These are phyloP conservation scores for Olivierus martensii DNA, from an alignment of 1,140 invertebrate genomes.

Conservation along the genomic window DNA sequence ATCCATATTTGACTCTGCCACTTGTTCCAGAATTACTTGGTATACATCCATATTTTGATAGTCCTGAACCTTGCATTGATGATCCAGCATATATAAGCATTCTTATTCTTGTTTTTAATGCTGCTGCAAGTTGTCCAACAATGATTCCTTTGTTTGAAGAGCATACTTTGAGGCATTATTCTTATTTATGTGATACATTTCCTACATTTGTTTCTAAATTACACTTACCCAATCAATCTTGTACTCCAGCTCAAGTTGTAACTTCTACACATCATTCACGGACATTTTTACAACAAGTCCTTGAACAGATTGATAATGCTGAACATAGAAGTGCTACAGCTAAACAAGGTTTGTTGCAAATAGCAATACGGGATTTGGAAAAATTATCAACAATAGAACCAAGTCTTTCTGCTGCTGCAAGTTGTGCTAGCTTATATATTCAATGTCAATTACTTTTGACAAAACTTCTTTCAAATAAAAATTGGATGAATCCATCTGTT, in stretches of 20 bases:
- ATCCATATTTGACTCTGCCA: slow-evolving; percentile 76
- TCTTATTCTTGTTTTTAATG: slow-evolving; percentile 87
- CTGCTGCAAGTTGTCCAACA: slow-evolving; percentile 72
- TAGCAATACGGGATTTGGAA: slow-evolving; percentile 29
- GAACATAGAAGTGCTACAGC: slow-evolving; percentile 11
- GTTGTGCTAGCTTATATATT: slow-evolving; percentile 71
- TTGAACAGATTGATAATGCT: slow-evolving; percentile 13
- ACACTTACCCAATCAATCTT: slow-evolving; percentile 22
- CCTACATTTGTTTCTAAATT: slow-evolving; percentile 78
- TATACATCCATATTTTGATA: slow-evolving; percentile 94
- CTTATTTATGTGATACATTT: slow-evolving; percentile 85
- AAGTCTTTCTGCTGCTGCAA: slow-evolving; percentile 61
- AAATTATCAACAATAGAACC: slow-evolving; percentile 72
- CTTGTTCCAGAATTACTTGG: slow-evolving; percentile 75
- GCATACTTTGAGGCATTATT: slow-evolving; percentile 78
- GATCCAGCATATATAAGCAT: slow-evolving; percentile 82
- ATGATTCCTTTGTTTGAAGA: slow-evolving; percentile 85
- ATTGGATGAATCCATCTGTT: slow-evolving; percentile 22
- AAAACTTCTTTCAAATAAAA: slow-evolving; percentile 25
- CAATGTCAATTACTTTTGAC: slow-evolving; percentile 34
- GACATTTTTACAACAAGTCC: slow-evolving; percentile 18
- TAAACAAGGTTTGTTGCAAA: slow-evolving; percentile 13
- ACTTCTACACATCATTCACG: slow-evolving; percentile 13
- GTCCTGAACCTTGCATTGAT: slow-evolving; percentile 87
- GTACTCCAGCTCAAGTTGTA: slow-evolving; percentile 1